These are phyloP conservation scores for Pionites leucogaster DNA, from an alignment of 2,113 vertebrate species.

Conservation along the genomic window DNA sequence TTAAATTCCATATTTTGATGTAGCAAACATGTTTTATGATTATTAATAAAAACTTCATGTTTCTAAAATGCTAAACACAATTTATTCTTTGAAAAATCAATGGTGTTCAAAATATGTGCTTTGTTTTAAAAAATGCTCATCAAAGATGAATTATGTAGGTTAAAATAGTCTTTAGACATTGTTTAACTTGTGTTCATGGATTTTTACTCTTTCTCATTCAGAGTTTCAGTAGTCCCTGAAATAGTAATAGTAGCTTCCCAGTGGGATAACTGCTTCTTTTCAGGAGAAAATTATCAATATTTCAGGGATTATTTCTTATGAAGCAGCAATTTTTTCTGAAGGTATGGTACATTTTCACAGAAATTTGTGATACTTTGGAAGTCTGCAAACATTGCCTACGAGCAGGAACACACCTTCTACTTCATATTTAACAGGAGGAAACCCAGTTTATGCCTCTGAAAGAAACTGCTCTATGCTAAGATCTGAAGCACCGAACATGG, in stretches of 20 bases:
- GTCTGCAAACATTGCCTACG: not conserved
- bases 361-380: not conserved
- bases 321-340: not conserved
- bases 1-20: not conserved
- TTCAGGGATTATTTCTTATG: not conserved
- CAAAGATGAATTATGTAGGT: not conserved
- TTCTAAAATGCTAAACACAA: not conserved
- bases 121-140: not conserved
- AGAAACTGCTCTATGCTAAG: not conserved
- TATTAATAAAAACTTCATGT: not conserved
- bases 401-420: not conserved
- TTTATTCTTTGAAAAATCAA: not conserved
- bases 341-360: not conserved
- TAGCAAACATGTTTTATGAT: not conserved
- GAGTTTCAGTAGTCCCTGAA: not conserved
- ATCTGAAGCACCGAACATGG: not conserved
- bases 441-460: not conserved
- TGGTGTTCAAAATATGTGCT: accelerated
- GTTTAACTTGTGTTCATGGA: not conserved
- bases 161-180: not conserved
- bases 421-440: not conserved
- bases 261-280: not conserved
- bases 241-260: not conserved
- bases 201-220: not conserved
- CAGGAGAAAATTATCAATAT: not conserved